Conservation (phyloP, 2,888 invertebrate genomes). For the Drosophila macrospina region DNA sequence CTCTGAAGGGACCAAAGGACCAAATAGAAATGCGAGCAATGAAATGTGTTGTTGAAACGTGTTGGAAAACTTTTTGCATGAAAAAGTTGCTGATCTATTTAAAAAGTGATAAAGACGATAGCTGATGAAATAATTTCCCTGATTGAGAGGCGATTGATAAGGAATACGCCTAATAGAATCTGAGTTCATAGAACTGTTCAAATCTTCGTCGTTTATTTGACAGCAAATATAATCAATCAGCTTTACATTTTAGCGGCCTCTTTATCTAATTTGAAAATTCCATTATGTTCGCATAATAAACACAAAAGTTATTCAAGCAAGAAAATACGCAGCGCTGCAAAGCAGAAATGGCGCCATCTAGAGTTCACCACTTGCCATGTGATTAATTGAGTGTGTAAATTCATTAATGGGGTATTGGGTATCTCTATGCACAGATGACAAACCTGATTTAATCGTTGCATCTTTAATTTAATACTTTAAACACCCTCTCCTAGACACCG, state of each 20-base stretch:
- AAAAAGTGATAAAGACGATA: slow-evolving; percentile 13
- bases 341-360: neutral
- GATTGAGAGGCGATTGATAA: neutral
- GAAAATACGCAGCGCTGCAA: neutral
- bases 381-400: neutral
- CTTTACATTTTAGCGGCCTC: neutral
- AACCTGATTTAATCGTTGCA: neutral
- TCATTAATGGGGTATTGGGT: neutral
- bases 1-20: slow-evolving; percentile 39
- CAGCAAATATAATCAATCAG: slow-evolving; percentile 5
- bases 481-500: neutral
- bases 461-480: neutral
- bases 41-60: slow-evolving; percentile 6
- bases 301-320: slow-evolving; percentile 6
- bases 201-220: neutral
- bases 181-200: neutral
- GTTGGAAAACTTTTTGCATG: slow-evolving; percentile 17
- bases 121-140: slow-evolving; percentile 27
- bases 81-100: slow-evolving; percentile 20
- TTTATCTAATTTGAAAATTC: slow-evolving; percentile 5
- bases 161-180: neutral
- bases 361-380: neutral
- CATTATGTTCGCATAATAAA: slow-evolving; percentile 15
- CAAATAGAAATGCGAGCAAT: slow-evolving; percentile 26
- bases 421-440: neutral